Percentiles rank a stretch among this genome's conserved stretches.
Evolutionary conservation across 2,113 vertebrate species (phyloP).

Genomic region (Corythoichthys haematopterus): DNA sequence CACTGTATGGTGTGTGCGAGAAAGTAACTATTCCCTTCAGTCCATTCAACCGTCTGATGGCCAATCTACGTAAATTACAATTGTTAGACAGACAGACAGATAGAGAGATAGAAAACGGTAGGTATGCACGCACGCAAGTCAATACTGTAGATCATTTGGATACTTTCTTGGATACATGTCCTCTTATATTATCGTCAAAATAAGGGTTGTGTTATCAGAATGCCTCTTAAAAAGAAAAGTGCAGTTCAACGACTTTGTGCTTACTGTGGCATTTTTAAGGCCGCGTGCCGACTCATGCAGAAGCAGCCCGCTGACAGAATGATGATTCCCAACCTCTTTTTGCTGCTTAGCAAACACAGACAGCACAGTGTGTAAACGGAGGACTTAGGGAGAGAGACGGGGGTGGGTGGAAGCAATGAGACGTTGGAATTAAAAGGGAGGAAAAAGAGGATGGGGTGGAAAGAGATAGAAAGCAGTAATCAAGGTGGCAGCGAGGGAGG

Average conservation of each 20-base stretch:
- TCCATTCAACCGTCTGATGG: too few relatives aligned
- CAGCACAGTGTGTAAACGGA: slow-evolving; percentile 55
- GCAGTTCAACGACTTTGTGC: slow-evolving; percentile 59
- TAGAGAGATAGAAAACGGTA: background rate
- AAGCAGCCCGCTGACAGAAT: slow-evolving; percentile 59
- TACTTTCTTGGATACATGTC: background rate
- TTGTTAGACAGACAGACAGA: background rate
- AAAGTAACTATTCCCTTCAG: too few relatives aligned
- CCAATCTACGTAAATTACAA: too few relatives aligned
- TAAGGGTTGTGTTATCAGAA: slow-evolving; percentile 16
- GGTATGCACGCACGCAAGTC: background rate
- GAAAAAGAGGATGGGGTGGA: slow-evolving; percentile 19
- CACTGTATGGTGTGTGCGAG: too few relatives aligned
- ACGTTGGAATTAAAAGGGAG: slow-evolving; percentile 54
- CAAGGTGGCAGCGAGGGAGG: slow-evolving; percentile 38
- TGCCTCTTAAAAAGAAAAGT: slow-evolving; percentile 42
- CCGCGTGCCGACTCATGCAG: slow-evolving; percentile 55
- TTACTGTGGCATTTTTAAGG: slow-evolving; percentile 46
- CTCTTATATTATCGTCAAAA: background rate
- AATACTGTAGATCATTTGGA: background rate
- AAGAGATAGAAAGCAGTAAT: slow-evolving; percentile 43
- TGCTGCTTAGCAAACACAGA: slow-evolving; percentile 59
- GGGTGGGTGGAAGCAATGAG: slow-evolving; percentile 43
- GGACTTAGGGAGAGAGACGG: slow-evolving; percentile 41
- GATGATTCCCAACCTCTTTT: slow-evolving; percentile 49